phyloP scores from a whole-genome alignment of 1,140 invertebrate species.

The Matsumurasca onukii region DNA sequence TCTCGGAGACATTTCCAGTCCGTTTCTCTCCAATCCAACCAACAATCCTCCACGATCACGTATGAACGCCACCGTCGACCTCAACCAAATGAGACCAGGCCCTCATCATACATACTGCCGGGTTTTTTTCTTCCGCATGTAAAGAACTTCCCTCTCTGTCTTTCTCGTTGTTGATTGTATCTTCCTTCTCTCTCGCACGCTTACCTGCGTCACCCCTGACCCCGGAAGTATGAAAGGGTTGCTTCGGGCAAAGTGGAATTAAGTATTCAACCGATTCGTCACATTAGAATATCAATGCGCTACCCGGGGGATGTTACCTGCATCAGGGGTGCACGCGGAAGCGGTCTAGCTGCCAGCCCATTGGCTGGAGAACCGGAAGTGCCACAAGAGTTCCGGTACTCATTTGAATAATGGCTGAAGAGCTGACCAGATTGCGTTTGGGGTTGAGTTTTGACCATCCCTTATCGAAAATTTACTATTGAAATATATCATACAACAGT shows the following conservation, averaged over 20 bases:
- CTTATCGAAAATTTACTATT: no score
- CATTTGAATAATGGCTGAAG: no score
- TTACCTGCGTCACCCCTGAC: constrained; percentile 9
- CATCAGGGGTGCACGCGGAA: neutral
- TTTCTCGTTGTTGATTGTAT: neutral
- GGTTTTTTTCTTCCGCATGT: constrained; percentile 11
- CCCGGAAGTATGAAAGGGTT: constrained; percentile 2
- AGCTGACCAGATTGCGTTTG: no score
- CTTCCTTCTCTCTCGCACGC: constrained; percentile 2
- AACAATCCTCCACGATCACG: no score
- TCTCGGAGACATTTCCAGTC: no score
- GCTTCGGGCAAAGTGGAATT: constrained; percentile 16
- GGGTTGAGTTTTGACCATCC: no score
- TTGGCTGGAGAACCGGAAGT: constrained; percentile 8
- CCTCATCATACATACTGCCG: no score
- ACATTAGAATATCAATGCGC: constrained; percentile 24
- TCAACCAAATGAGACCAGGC: no score
- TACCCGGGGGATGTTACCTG: neutral
- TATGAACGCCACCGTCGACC: no score
- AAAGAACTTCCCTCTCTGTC: constrained; percentile 12
- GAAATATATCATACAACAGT: no score
- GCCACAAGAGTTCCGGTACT: neutral
- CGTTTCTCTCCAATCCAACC: no score
- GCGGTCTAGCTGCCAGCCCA: neutral
- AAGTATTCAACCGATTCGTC: constrained; percentile 24